Base-by-base conservation (phyloP, 2,888 invertebrate genomes). In the Dusona sp. region DNA sequence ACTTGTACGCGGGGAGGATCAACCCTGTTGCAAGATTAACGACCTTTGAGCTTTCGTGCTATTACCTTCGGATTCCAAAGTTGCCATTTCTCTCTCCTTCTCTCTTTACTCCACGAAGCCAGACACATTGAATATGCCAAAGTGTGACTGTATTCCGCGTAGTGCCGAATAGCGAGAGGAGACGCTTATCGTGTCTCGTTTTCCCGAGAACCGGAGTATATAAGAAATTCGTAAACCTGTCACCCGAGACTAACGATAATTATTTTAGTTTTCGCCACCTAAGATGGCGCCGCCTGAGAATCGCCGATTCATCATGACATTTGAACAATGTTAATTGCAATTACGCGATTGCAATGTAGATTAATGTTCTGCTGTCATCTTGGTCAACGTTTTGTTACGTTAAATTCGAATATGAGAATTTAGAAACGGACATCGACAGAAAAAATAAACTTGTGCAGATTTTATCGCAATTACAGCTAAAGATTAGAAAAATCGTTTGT, bases 1-100 rank as follows among this genome's bases (percentile, higher is more conserved):
- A 74, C 72, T 75, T 84, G 51, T 74, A 79, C 82, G 79, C 70
- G 42, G 65, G 42, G 54, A 79, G 75, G 73, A 78, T 77, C 48
- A 78, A 80, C 77, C 82, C 72, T 86, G 88, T 89, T 87, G 87
- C 88, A 90, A 91, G 91, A 92, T 91, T 91, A 91, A 92, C 90
- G 91, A 91, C 91, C 90, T 88, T 79, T 85, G 88, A 90, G 88
- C 89, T 91, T 90, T 88, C 89, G 87, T 89, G 87, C 85, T 90
- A 90, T 91, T 90, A 90, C 88, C 89, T 88, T 87, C 81, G 84
- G 81, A 88, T 84, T 87, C 83, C 83, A 57, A 87, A 82, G 81
- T 65, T 79, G 83, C 72, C 80, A 81, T 74, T 78, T 54, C 8
- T 42, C 48, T 67, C 77, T 57, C 22, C 22, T n/a, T 33, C 22